phyloP scores from a whole-genome alignment of 2,797 vertebrate genomes.

The Decapterus maruadsi region DNA sequence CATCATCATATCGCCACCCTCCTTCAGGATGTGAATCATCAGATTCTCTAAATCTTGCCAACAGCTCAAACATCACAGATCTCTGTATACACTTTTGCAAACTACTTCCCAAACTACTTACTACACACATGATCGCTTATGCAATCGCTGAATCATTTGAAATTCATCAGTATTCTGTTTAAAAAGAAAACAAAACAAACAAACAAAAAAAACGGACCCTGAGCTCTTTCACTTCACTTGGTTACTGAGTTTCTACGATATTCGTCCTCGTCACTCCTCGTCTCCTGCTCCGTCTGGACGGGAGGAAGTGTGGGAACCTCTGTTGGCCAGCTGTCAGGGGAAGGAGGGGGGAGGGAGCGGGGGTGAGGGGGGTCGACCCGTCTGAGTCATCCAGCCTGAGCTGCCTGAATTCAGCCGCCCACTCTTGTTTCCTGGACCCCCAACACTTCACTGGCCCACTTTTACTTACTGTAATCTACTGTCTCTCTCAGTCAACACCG shows the following conservation, averaged over 20 bases:
- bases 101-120: neutral
- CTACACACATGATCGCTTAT: neutral
- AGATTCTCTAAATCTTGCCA: too few species aligned
- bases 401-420: conserved; percentile 35
- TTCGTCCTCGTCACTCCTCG: conserved; percentile 40
- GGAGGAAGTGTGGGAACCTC: conserved; percentile 75
- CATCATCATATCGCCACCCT: too few species aligned
- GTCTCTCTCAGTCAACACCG: conserved; percentile 18
- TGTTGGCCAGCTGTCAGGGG: conserved; percentile 73
- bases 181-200: neutral
- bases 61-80: too few species aligned
- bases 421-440: conserved; percentile 42
- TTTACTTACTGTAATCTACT: conserved; percentile 31
- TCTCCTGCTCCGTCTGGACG: conserved; percentile 61
- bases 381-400: conserved; percentile 15
- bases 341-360: neutral
- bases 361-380: conserved; percentile 1
- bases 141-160: conserved; percentile 5
- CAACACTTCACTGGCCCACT: conserved; percentile 13
- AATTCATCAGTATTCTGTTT: conserved; percentile 17
- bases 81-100: neutral
- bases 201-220: neutral
- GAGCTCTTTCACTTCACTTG: neutral
- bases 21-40: too few species aligned
- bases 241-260: conserved; percentile 24